A percentile compares a stretch with the other conserved stretches of the same genome.
Evolutionary conservation across 2,888 invertebrate species (phyloP).

Genomic region (Boloria euphrosyne): DNA sequence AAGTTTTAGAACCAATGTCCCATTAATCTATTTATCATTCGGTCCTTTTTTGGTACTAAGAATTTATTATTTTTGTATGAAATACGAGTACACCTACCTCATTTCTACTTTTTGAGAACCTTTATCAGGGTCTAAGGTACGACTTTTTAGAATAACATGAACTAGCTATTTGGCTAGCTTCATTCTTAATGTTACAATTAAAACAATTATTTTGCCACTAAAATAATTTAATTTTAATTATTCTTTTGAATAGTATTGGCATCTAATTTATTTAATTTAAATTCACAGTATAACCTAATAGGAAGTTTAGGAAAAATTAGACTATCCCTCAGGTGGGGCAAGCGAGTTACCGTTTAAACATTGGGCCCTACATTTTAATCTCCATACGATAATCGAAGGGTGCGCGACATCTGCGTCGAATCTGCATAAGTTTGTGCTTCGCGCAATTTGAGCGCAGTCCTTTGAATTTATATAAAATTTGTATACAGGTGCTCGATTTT

Average conservation of each 20-base stretch:
- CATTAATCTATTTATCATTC: too few species aligned
- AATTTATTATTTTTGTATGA: too few species aligned
- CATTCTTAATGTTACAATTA: too few species aligned
- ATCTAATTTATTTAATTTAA: neutral
- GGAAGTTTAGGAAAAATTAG: neutral
- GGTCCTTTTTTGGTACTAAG: too few species aligned
- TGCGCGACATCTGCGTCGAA: conserved; percentile 72
- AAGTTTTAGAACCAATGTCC: too few species aligned
- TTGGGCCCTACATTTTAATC: conserved; percentile 64
- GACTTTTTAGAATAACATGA: too few species aligned
- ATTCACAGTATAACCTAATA: neutral
- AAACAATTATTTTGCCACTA: too few species aligned
- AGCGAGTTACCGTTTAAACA: conserved; percentile 55
- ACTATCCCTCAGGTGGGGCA: conserved; percentile 46
- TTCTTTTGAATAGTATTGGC: neutral
- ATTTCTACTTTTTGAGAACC: too few species aligned
- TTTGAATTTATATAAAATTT: conserved; percentile 67
- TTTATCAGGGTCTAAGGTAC: too few species aligned
- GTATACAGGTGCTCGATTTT: conserved; percentile 46
- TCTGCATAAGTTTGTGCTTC: conserved; percentile 76
- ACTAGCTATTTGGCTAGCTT: too few species aligned
- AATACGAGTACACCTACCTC: too few species aligned
- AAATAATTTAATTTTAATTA: neutral
- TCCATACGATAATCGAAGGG: conserved; percentile 75
- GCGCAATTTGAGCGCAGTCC: conserved; percentile 69